Evolutionary conservation across 2,888 invertebrate genomes (phyloP).

Genomic region (Parthenolecanium corni): DNA sequence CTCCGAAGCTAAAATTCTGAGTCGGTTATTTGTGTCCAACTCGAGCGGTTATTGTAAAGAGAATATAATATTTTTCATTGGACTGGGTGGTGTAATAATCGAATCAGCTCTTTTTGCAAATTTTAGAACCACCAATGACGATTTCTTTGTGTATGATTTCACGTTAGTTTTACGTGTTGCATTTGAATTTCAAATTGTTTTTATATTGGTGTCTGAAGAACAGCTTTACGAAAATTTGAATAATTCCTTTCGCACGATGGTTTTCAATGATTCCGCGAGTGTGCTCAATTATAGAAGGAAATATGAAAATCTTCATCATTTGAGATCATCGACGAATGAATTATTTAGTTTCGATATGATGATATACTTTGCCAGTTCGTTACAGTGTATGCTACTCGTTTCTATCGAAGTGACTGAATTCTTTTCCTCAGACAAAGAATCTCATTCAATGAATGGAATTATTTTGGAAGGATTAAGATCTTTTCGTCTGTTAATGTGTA

Average conservation of each 20-base stretch:
- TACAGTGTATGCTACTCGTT: constrained; percentile 7
- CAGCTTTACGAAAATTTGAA: constrained; percentile 4
- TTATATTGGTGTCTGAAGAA: neutral
- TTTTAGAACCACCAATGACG: neutral
- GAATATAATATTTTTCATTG: neutral
- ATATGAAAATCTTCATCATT: neutral
- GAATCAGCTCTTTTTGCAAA: constrained; percentile 4
- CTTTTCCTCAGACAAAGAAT: neutral
- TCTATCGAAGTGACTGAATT: constrained; percentile 5
- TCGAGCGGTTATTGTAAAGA: neutral
- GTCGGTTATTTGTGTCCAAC: neutral
- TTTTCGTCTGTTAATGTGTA: neutral
- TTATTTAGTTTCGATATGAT: constrained; percentile 9
- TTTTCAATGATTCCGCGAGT: neutral
- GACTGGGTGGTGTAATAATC: neutral
- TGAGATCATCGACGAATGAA: neutral
- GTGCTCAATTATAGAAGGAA: neutral
- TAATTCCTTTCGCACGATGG: neutral
- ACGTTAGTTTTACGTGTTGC: constrained; percentile 8
- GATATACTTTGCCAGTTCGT: constrained; percentile 14
- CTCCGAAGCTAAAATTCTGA: neutral
- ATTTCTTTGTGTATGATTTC: constrained; percentile 5
- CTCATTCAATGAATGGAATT: neutral
- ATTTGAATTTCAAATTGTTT: neutral
- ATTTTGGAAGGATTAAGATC: neutral